Evolutionary conservation across 2,888 invertebrate species (phyloP).

Genomic region (Dascillus cervinus): DNA sequence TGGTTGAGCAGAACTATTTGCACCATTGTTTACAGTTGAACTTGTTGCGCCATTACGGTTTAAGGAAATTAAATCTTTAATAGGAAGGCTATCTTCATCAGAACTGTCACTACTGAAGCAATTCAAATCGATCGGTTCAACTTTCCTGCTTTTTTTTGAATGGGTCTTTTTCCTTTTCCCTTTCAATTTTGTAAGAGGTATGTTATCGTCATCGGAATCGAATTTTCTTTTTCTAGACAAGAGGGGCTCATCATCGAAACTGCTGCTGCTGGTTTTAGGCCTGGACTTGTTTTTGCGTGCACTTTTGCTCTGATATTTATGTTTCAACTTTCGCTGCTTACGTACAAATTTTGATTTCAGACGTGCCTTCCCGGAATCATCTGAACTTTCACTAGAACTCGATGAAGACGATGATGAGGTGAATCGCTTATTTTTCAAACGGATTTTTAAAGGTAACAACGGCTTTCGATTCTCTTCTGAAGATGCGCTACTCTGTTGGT

Average conservation of each 20-base stretch:
- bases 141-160: too few species aligned
- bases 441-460: slow-evolving; percentile 26
- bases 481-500: slow-evolving; percentile 4
- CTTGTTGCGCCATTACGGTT: too few species aligned
- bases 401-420: slow-evolving; percentile 4
- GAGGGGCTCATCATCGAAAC: slow-evolving; percentile 6
- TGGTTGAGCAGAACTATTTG: too few species aligned
- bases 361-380: slow-evolving; percentile 6
- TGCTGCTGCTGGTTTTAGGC: slow-evolving; percentile 3
- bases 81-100: too few species aligned
- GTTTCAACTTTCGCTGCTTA: slow-evolving; percentile 9
- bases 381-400: slow-evolving; percentile 2
- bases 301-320: slow-evolving; percentile 3
- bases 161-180: slow-evolving; percentile 6
- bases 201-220: slow-evolving; percentile 9
- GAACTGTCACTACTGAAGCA: too few species aligned
- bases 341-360: slow-evolving; percentile 8
- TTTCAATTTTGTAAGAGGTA: slow-evolving; percentile 10
- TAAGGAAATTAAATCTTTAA: too few species aligned
- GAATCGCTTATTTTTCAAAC: slow-evolving; percentile 25
- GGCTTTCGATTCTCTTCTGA: slow-evolving; percentile 15
- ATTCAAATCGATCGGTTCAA: too few species aligned
- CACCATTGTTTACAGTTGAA: too few species aligned
- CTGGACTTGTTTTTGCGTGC: slow-evolving; percentile 3
- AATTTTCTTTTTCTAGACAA: slow-evolving; percentile 2